phyloP scores from a whole-genome alignment of 2,113 vertebrate genomes.

The Spea bombifrons region DNA sequence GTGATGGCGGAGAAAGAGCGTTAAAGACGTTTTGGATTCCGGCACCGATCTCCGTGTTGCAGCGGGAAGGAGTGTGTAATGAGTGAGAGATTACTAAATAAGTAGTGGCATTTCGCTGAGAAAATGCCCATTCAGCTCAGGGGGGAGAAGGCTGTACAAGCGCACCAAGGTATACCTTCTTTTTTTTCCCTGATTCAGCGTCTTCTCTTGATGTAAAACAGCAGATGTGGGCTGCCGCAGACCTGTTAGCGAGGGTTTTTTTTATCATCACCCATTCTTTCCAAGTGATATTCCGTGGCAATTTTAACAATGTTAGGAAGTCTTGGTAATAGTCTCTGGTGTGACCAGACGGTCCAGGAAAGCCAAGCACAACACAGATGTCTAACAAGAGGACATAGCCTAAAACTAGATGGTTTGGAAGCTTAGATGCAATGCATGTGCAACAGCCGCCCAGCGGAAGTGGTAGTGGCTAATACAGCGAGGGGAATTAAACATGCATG shows the following conservation, averaged over 20 bases:
- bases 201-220: slow-evolving; percentile 33
- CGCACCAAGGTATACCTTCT: neutral
- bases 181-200: slow-evolving; percentile 30
- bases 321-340: too few relatives aligned
- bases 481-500: too few relatives aligned
- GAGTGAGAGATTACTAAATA: slow-evolving; percentile 26
- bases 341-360: too few relatives aligned
- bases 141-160: slow-evolving; percentile 14
- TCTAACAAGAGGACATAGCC: too few relatives aligned
- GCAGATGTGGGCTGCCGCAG: slow-evolving; percentile 56
- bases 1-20: slow-evolving; percentile 41
- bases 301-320: neutral
- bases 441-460: too few relatives aligned
- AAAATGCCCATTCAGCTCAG: slow-evolving; percentile 43
- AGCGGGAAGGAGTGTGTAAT: slow-evolving; percentile 23
- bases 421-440: too few relatives aligned
- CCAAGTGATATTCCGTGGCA: neutral
- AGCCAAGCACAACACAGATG: too few relatives aligned
- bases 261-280: neutral
- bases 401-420: too few relatives aligned
- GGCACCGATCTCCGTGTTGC: slow-evolving; percentile 5
- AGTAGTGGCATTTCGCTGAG: slow-evolving; percentile 33
- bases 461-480: too few relatives aligned
- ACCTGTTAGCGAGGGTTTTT: slow-evolving; percentile 48
- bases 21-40: neutral